Conservation (phyloP, 2,113 vertebrate species). For the Crotalus helleri region DNA sequence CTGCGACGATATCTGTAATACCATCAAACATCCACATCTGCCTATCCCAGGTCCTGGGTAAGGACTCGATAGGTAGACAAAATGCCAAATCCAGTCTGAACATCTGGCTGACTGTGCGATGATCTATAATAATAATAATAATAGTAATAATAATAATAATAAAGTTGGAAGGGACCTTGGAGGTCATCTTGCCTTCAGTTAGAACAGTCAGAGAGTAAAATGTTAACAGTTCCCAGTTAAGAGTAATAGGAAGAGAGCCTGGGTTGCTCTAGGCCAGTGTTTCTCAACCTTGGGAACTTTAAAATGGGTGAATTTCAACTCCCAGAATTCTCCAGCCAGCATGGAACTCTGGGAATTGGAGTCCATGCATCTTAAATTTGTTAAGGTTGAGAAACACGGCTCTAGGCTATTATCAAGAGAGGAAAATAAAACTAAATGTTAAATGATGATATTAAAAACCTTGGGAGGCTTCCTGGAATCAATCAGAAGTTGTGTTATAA, state of each 20-base stretch:
- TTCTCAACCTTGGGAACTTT: neutral
- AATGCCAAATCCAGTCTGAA: too few relatives aligned
- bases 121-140: too few relatives aligned
- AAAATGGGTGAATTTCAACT: neutral
- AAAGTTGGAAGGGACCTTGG: too few relatives aligned
- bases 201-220: neutral
- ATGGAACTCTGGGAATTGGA: too few relatives aligned
- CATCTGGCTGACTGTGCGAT: too few relatives aligned
- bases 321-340: too few relatives aligned
- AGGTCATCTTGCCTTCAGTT: neutral
- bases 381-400: neutral
- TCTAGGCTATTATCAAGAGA: neutral
- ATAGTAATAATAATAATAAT: too few relatives aligned
- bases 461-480: neutral
- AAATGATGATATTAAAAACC: neutral
- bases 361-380: neutral
- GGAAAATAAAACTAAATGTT: neutral
- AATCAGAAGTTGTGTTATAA: neutral
- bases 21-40: too few relatives aligned
- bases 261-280: neutral
- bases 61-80: too few relatives aligned
- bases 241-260: neutral
- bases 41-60: too few relatives aligned
- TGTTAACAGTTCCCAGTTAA: neutral
- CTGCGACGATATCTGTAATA: too few relatives aligned